Percentiles rank a stretch among this genome's conserved stretches.
Conservation (phyloP, 2,113 vertebrate genomes). For the Pyxicephalus adspersus region DNA sequence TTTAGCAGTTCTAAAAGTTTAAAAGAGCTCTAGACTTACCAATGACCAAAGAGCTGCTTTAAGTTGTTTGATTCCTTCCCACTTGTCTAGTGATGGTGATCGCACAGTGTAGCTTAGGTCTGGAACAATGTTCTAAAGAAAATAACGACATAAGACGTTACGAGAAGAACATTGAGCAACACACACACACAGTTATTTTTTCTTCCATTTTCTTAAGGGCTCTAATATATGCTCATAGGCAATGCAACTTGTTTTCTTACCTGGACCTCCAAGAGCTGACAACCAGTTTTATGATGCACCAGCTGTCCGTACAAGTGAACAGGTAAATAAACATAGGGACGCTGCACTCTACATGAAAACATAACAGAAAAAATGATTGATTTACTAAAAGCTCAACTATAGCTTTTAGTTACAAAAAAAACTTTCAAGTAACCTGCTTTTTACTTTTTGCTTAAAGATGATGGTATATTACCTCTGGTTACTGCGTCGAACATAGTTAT, state of each 20-base stretch:
- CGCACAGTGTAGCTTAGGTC: constrained; percentile 94
- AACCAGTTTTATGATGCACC: constrained; percentile 97
- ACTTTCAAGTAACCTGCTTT: neutral
- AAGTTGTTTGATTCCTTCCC: constrained; percentile 97
- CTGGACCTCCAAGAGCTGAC: constrained; percentile 94
- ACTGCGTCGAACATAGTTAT: constrained; percentile 97
- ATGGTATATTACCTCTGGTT: constrained; percentile 86
- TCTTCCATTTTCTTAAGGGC: neutral
- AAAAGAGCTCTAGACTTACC: constrained; percentile 75
- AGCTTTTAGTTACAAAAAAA: neutral
- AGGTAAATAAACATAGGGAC: constrained; percentile 94
- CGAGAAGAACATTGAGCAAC: neutral
- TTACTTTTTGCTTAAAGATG: too few species aligned
- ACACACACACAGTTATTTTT: neutral
- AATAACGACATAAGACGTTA: constrained; percentile 1
- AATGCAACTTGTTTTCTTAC: constrained; percentile 67
- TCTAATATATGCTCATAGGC: neutral
- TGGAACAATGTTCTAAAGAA: constrained; percentile 85
- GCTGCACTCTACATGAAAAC: constrained; percentile 82
- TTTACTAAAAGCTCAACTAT: constrained; percentile 1
- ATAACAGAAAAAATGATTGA: neutral
- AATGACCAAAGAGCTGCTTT: constrained; percentile 97
- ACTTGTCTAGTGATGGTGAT: constrained; percentile 94
- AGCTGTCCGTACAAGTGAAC: constrained; percentile 96
- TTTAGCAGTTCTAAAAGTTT: neutral